These are phyloP conservation scores for Hirtodrosophila trivittata DNA, from an alignment of 2,888 invertebrate species.

Conservation along the genomic window DNA sequence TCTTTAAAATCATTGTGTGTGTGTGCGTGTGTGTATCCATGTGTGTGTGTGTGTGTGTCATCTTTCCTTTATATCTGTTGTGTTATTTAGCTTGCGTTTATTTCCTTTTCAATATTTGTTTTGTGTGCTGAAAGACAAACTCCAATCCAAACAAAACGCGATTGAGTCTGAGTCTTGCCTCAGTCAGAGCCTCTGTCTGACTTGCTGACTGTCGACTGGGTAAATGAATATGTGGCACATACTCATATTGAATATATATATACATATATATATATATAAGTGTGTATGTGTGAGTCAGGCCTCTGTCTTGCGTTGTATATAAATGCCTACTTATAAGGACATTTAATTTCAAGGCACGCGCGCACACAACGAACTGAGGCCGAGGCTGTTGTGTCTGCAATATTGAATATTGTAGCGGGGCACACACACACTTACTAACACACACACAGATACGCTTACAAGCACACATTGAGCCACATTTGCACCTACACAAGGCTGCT, in stretches of 20 bases:
- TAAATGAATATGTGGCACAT: constrained; percentile 55
- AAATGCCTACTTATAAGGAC: constrained; percentile 75
- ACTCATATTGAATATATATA: constrained; percentile 19
- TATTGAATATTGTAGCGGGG: constrained; percentile 68
- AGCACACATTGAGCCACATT: constrained; percentile 37
- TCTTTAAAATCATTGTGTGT: constrained; percentile 39
- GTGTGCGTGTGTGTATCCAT: neutral
- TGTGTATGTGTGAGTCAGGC: constrained; percentile 17
- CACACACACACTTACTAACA: constrained; percentile 25
- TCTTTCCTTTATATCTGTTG: constrained; percentile 21
- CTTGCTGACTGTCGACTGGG: constrained; percentile 45
- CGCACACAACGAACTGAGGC: constrained; percentile 46
- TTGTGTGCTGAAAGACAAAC: constrained; percentile 68
- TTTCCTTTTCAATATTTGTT: constrained; percentile 75
- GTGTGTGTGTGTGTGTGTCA: constrained; percentile 3
- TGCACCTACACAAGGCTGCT: constrained; percentile 65
- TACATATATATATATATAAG: constrained; percentile 13
- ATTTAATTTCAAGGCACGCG: constrained; percentile 75
- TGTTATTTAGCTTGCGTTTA: constrained; percentile 64
- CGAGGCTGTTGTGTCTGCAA: constrained; percentile 60
- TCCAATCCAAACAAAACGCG: constrained; percentile 36
- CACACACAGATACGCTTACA: constrained; percentile 16
- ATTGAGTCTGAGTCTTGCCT: constrained; percentile 7
- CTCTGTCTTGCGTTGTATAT: constrained; percentile 61
- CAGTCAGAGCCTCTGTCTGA: constrained; percentile 13